Base-by-base conservation (phyloP, 2,888 invertebrate genomes). In the Xylocampa areola region DNA sequence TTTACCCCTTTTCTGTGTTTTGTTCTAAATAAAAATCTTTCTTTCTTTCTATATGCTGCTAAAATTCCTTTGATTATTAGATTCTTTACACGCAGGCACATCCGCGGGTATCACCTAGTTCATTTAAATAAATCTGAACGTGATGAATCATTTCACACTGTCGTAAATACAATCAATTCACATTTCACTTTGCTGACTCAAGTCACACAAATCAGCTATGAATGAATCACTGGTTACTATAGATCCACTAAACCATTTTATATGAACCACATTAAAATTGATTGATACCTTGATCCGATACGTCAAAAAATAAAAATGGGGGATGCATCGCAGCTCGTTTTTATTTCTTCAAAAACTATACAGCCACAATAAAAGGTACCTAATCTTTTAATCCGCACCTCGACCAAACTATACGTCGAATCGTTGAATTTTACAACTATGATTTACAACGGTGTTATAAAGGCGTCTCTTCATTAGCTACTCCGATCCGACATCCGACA, bases 351-450 rank as follows among this genome's bases (percentile, higher is more conserved):
- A 64, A 59, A 71, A 70, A 64, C 72, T 63, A 68, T 71, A 72
- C 53, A 63, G 51, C 47, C 45, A 41, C 50, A 62, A 68, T 66
- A 66, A 66, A 66, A 54, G 61, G 51, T 76, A n/a, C n/a, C n/a
- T n/a, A 70, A 68, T 72, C 70, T 61, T 60, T 50, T 77, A 77
- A 75, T 75, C 76, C 68, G 61, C 65, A 57, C 54, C 55, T 64
- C 53, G 36, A 43, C 17, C 54, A 48, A 35, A 39, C 54, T 44
- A 54, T 59, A 48, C 54, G 54, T 51, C 47, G 35, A 53, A 71
- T 55, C 54, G 54, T 51, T 49, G 35, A 53, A 71, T 55, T 76
- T 77, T 76, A 73, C 62, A 66, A 58, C 75, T 69, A 62, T 69
- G 63, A 66, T 69, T 68, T 77, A 69, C 65, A 62, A 51, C 63